Percentiles rank a stretch among this genome's conserved stretches.
Evolutionary conservation across 1,140 invertebrate species (phyloP).

Genomic region (Diabrotica undecimpunctata): DNA sequence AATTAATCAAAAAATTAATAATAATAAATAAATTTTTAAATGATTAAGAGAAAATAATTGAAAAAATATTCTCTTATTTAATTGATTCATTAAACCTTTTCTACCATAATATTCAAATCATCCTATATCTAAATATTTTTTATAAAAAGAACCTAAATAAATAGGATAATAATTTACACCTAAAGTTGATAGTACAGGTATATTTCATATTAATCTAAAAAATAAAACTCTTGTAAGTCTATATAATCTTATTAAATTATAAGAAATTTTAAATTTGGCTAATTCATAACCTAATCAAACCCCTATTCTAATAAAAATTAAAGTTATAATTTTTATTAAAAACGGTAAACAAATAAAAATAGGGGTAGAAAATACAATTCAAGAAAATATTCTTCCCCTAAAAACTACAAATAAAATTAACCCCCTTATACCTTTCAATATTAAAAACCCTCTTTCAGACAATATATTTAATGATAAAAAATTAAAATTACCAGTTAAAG

Average conservation of each 20-base stretch:
- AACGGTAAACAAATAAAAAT: slow-evolving; percentile 52
- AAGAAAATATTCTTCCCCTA: slow-evolving; percentile 47
- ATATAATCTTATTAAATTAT: background rate
- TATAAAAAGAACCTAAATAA: slow-evolving; percentile 21
- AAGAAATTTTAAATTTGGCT: slow-evolving; percentile 39
- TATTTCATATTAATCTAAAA: slow-evolving; percentile 34
- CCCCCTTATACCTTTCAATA: slow-evolving; percentile 50
- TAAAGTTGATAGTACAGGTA: slow-evolving; percentile 35
- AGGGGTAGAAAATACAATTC: slow-evolving; percentile 49
- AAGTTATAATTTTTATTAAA: slow-evolving; percentile 49
- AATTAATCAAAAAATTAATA: slow-evolving; percentile 46
- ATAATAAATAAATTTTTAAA: slow-evolving; percentile 48
- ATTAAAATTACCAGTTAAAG: slow-evolving; percentile 49
- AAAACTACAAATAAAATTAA: slow-evolving; percentile 53
- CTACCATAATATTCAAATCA: slow-evolving; percentile 32
- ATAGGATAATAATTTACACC: slow-evolving; percentile 29
- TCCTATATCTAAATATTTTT: slow-evolving; percentile 32
- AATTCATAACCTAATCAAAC: slow-evolving; percentile 45
- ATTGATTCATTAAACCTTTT: slow-evolving; percentile 17
- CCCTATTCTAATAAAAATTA: slow-evolving; percentile 47
- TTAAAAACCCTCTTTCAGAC: slow-evolving; percentile 50
- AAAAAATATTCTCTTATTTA: slow-evolving; percentile 11
- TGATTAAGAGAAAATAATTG: slow-evolving; percentile 28
- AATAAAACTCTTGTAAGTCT: slow-evolving; percentile 41
- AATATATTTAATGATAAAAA: slow-evolving; percentile 47